These are phyloP conservation scores for Graphium colonna DNA, from an alignment of 2,888 invertebrate species.

Conservation along the genomic window DNA sequence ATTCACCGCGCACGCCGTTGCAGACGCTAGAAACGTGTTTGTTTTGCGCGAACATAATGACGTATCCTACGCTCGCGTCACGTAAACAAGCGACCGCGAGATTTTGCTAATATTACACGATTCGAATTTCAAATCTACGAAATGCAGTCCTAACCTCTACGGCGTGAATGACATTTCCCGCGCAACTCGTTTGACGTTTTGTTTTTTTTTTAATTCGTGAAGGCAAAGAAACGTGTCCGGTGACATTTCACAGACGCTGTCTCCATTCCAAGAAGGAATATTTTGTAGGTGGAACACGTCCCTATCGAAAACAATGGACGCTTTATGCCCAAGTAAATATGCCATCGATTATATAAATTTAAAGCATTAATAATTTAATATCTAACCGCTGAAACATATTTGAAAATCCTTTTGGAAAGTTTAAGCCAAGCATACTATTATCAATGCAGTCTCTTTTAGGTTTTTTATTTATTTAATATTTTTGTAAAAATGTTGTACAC, in stretches of 20 bases:
- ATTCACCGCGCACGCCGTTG: conserved; percentile 15
- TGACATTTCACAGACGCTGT: conserved; percentile 23
- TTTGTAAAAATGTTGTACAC: too few species aligned
- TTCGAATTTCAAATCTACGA: conserved; percentile 5
- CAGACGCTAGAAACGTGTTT: conserved; percentile 18
- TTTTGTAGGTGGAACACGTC: conserved; percentile 40
- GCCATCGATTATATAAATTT: conserved; percentile 12
- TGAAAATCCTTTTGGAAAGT: too few species aligned
- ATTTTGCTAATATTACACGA: conserved; percentile 13
- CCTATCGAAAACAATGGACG: conserved; percentile 36
- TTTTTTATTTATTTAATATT: too few species aligned
- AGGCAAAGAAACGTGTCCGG: conserved; percentile 21
- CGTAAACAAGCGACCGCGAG: conserved; percentile 11
- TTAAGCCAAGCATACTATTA: too few species aligned
- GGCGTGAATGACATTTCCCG: not conserved
- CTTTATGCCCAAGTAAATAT: conserved; percentile 30
- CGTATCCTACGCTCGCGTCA: conserved; percentile 5
- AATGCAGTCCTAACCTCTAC: not conserved
- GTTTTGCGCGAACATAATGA: conserved; percentile 18
- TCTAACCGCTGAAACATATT: not conserved
- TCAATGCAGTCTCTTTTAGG: too few species aligned
- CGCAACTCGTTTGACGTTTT: not conserved
- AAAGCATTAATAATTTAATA: not conserved
- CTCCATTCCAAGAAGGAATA: conserved; percentile 32
- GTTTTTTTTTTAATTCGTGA: not conserved